phyloP scores from a whole-genome alignment of 2,888 invertebrate genomes.

The Eugnorisma glareosa region DNA sequence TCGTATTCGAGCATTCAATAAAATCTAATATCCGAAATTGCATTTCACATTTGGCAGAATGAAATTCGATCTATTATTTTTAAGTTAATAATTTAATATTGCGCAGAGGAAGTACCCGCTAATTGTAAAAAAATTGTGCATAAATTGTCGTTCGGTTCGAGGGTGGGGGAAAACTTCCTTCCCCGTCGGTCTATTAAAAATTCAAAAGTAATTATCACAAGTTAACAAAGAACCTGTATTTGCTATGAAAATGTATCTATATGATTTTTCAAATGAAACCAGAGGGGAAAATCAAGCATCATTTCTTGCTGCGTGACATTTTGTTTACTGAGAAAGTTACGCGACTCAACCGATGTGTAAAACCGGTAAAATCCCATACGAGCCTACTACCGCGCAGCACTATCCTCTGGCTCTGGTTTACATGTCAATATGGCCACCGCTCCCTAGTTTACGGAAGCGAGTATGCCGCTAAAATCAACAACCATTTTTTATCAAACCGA shows the following conservation, averaged over 20 bases:
- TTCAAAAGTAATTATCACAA: slow-evolving; percentile 35
- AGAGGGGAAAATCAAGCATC: background rate
- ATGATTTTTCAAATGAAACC: background rate
- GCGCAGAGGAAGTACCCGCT: background rate
- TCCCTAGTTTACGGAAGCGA: slow-evolving; percentile 12
- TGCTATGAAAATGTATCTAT: background rate
- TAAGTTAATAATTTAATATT: slow-evolving; percentile 25
- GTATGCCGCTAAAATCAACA: slow-evolving; percentile 13
- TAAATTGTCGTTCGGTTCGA: slow-evolving; percentile 8
- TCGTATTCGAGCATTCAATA: slow-evolving; percentile 37
- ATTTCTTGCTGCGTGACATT: slow-evolving; percentile 9
- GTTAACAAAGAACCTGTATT: slow-evolving; percentile 24
- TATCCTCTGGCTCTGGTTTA: slow-evolving; percentile 17
- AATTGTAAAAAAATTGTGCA: slow-evolving; percentile 36
- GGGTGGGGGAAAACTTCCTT: slow-evolving; percentile 3
- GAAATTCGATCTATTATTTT: slow-evolving; percentile 20
- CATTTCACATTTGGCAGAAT: slow-evolving; percentile 19
- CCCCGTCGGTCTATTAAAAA: slow-evolving; percentile 17
- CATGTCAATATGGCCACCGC: slow-evolving; percentile 23
- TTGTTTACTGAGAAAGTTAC: slow-evolving; percentile 30
- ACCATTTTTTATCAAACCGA: slow-evolving; percentile 8
- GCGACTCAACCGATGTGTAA: slow-evolving; percentile 8
- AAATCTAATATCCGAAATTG: slow-evolving; percentile 27
- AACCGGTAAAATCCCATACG: background rate
- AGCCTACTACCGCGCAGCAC: slow-evolving; percentile 8